Conservation (phyloP, 1,140 invertebrate genomes). For the Stegodyphus mimosarum region DNA sequence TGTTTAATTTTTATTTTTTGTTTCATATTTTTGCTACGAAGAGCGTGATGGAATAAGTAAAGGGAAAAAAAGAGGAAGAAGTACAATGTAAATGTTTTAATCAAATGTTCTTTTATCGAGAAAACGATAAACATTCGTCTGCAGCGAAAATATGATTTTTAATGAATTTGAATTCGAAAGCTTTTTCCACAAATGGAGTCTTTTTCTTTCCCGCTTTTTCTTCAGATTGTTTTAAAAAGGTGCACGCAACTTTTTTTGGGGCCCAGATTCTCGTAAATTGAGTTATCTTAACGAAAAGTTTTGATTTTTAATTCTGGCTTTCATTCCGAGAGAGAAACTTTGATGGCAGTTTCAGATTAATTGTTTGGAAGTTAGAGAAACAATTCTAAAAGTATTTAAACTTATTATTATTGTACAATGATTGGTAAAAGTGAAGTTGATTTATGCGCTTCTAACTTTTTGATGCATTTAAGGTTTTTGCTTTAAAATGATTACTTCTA, state of each 20-base stretch:
- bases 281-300: constrained; percentile 44
- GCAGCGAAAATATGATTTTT: constrained; percentile 52
- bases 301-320: constrained; percentile 49
- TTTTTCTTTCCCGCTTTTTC: constrained; percentile 14
- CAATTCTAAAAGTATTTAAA: constrained; percentile 15
- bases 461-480: too few relatives aligned
- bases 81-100: constrained; percentile 56
- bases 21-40: neutral
- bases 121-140: constrained; percentile 48
- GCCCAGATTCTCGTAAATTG: constrained; percentile 17
- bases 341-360: constrained; percentile 38
- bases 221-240: constrained; percentile 50
- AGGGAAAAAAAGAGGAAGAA: constrained; percentile 13
- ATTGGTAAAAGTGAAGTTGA: constrained; percentile 19
- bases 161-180: constrained; percentile 59
- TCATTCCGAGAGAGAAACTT: constrained; percentile 11
- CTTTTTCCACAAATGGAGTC: constrained; percentile 40
- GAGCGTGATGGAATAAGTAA: constrained; percentile 32
- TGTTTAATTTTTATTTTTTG: constrained; percentile 26
- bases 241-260: constrained; percentile 30
- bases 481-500: too few relatives aligned
- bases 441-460: constrained; percentile 11
- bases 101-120: constrained; percentile 44
- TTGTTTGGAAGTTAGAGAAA: constrained; percentile 37
- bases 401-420: constrained; percentile 45